These are phyloP conservation scores for Coleophora flavipennella DNA, from an alignment of 2,888 invertebrate species.

Conservation along the genomic window DNA sequence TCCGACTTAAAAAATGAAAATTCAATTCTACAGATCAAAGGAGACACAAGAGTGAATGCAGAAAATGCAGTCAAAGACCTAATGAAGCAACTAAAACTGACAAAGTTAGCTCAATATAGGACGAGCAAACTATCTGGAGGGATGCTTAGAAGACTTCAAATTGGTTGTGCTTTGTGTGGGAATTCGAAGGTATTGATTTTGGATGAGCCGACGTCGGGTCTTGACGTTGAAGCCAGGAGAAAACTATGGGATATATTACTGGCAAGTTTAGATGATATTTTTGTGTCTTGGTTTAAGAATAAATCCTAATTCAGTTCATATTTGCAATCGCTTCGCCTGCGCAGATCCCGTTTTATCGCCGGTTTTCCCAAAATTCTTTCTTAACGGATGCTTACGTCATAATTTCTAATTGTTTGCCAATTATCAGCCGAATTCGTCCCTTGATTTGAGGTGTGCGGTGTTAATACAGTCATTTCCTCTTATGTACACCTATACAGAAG, in stretches of 20 bases:
- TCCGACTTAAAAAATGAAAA: neutral
- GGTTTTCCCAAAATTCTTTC: too few relatives aligned
- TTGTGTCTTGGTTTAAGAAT: too few relatives aligned
- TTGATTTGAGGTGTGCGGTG: too few relatives aligned
- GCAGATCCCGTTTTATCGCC: too few relatives aligned
- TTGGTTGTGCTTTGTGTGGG: constrained; percentile 89
- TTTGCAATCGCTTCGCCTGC: too few relatives aligned
- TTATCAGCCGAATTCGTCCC: too few relatives aligned
- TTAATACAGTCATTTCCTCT: too few relatives aligned
- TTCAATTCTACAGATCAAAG: constrained; percentile 1
- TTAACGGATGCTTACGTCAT: too few relatives aligned
- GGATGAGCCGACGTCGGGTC: constrained; percentile 81
- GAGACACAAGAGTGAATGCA: neutral
- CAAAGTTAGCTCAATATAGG: constrained; percentile 73
- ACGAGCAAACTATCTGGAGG: constrained; percentile 85
- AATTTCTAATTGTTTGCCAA: too few relatives aligned
- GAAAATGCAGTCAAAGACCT: constrained; percentile 16
- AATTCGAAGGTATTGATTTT: constrained; percentile 77
- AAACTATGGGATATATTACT: constrained; percentile 34
- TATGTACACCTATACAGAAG: too few relatives aligned
- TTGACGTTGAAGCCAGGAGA: constrained; percentile 38
- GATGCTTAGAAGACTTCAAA: constrained; percentile 85
- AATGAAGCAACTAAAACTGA: constrained; percentile 25
- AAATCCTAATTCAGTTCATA: too few relatives aligned
- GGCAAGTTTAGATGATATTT: constrained; percentile 13